A percentile compares a stretch with the other conserved stretches of the same genome.
Conservation (phyloP, 2,888 invertebrate genomes). For the Andricus curvator region DNA sequence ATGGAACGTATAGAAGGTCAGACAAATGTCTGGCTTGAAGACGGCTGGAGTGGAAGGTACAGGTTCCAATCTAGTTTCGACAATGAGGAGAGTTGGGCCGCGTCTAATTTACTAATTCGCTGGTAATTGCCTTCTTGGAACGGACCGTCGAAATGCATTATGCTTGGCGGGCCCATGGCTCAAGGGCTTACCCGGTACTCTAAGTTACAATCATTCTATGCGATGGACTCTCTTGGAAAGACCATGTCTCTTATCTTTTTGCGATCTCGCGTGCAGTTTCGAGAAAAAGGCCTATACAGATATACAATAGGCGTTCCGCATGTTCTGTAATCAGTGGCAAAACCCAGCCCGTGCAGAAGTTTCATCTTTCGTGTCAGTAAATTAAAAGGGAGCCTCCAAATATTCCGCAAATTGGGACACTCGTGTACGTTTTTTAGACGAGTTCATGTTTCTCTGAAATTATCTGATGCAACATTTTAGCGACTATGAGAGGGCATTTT, state of each 20-base stretch:
- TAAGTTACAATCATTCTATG: slow-evolving; percentile 12
- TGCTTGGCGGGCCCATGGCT: slow-evolving; percentile 43
- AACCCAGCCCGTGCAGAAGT: neutral
- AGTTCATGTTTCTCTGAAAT: slow-evolving; percentile 13
- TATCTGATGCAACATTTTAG: slow-evolving; percentile 2
- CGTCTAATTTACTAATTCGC: slow-evolving; percentile 68
- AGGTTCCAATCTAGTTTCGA: slow-evolving; percentile 65
- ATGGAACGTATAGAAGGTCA: neutral
- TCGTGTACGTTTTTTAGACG: neutral
- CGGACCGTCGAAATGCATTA: slow-evolving; percentile 60
- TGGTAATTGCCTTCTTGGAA: slow-evolving; percentile 68
- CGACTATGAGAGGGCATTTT: neutral
- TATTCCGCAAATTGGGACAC: slow-evolving; percentile 25
- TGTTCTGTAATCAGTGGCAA: slow-evolving; percentile 26
- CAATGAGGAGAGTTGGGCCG: slow-evolving; percentile 56
- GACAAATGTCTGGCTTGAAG: slow-evolving; percentile 8
- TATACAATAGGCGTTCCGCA: slow-evolving; percentile 2
- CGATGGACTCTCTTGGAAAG: slow-evolving; percentile 6
- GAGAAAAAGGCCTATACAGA: slow-evolving; percentile 25
- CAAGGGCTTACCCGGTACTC: slow-evolving; percentile 15
- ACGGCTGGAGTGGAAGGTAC: slow-evolving; percentile 40
- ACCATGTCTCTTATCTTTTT: slow-evolving; percentile 12
- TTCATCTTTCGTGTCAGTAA: slow-evolving; percentile 37
- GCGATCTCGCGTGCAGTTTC: slow-evolving; percentile 36
- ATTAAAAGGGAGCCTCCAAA: slow-evolving; percentile 29